Percentiles rank a stretch among this genome's conserved stretches.
Conservation (phyloP, 2,888 invertebrate genomes). For the Scaeva pyrastri region DNA sequence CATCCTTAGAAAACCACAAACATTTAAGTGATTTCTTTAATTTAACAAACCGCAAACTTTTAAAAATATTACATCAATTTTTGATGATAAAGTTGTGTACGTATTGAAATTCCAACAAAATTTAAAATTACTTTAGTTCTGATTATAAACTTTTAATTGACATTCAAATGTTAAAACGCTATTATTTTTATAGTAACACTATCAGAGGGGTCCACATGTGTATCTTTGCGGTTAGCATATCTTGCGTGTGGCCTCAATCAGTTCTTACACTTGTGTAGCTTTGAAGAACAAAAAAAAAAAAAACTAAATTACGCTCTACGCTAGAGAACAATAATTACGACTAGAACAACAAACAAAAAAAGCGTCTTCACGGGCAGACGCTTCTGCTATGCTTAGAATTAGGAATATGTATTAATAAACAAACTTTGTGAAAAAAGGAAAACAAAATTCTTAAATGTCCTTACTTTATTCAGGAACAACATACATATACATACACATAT, state of each 20-base stretch:
- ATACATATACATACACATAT: too few species aligned
- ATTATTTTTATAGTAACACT: neutral
- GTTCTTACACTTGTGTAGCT: too few species aligned
- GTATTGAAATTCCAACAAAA: neutral
- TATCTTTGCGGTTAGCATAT: conserved; percentile 21
- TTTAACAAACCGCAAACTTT: conserved; percentile 23
- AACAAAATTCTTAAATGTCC: too few species aligned
- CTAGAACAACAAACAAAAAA: too few species aligned
- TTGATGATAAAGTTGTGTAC: conserved; percentile 1
- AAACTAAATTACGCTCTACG: too few species aligned
- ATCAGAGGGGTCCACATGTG: conserved; percentile 7
- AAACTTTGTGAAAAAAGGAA: too few species aligned
- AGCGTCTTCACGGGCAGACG: too few species aligned
- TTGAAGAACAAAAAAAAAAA: too few species aligned
- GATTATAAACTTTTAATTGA: neutral
- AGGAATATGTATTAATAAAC: too few species aligned
- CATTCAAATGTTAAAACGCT: neutral
- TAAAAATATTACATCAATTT: neutral
- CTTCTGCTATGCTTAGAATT: too few species aligned
- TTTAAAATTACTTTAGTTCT: neutral
- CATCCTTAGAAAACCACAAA: conserved; percentile 6
- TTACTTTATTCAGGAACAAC: too few species aligned
- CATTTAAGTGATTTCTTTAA: neutral
- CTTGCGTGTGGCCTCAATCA: neutral
- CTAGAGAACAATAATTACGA: too few species aligned